Percentiles rank a stretch among this genome's conserved stretches.
phyloP scores from a whole-genome alignment of 37 sponge, comb jelly and placozoan species.

The Ephydatia muelleri region DNA sequence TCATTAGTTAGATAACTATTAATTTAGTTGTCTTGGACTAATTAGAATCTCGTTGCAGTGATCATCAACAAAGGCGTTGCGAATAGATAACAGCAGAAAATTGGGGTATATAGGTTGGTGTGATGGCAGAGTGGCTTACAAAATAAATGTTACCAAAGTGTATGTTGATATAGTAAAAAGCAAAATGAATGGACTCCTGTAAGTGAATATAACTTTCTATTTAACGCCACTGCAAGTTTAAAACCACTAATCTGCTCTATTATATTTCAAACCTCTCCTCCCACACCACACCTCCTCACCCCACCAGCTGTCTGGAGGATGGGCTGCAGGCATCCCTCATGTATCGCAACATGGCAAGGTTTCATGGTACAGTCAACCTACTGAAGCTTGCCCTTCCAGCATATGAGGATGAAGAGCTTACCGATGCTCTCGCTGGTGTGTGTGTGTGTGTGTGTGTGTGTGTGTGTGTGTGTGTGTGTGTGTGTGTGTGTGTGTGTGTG shows the following conservation, averaged over 20 bases:
- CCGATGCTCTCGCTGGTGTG: constrained; percentile 3
- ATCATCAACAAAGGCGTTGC: too few relatives aligned
- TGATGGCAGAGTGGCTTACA: too few relatives aligned
- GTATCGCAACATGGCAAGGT: constrained; percentile 45
- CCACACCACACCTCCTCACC: constrained; percentile 1
- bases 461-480: constrained; percentile 1
- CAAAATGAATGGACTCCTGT: too few relatives aligned
- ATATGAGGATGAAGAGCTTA: not conserved
- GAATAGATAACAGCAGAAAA: too few relatives aligned
- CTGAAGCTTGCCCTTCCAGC: constrained; percentile 32
- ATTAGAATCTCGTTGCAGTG: too few relatives aligned
- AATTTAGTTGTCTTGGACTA: too few relatives aligned
- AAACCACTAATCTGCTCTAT: not conserved
- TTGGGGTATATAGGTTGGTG: too few relatives aligned
- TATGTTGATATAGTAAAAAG: too few relatives aligned
- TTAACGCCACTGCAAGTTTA: not conserved
- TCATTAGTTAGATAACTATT: too few relatives aligned
- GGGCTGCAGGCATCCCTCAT: constrained; percentile 38
- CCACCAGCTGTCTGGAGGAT: constrained; percentile 33
- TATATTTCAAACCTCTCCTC: not conserved
- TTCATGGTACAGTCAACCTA: constrained; percentile 36
- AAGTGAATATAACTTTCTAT: too few relatives aligned
- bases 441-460: constrained; percentile 19
- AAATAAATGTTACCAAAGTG: too few relatives aligned
- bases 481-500: constrained; percentile 10